These are phyloP conservation scores for Ginglymostoma cirratum DNA, from an alignment of 2,113 vertebrate species.

Conservation along the genomic window DNA sequence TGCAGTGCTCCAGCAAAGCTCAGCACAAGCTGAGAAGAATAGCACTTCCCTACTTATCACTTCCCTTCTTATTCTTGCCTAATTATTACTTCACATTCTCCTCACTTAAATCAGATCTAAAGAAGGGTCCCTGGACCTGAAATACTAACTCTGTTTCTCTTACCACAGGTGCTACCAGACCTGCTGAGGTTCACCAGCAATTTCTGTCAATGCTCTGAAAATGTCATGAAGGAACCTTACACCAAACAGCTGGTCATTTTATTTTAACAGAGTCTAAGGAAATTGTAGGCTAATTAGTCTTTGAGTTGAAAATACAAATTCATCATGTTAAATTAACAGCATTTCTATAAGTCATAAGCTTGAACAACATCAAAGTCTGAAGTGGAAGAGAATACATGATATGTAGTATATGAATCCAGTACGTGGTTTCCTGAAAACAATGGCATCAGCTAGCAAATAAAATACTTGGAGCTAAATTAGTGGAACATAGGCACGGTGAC, in stretches of 20 bases:
- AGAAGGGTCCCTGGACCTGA: too few species aligned
- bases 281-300: not conserved
- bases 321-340: not conserved
- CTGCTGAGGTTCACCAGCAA: too few species aligned
- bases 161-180: too few species aligned
- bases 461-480: not conserved
- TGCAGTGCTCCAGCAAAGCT: too few species aligned
- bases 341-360: not conserved
- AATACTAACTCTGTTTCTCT: too few species aligned
- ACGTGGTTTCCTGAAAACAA: not conserved
- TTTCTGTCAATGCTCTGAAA: not conserved
- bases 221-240: not conserved
- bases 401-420: not conserved
- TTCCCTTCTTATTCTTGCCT: too few species aligned
- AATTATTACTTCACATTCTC: too few species aligned
- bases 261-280: not conserved
- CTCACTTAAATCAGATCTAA: too few species aligned
- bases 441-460: not conserved
- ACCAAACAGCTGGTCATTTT: not conserved
- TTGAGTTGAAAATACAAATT: not conserved
- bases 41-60: too few species aligned
- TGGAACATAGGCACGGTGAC: not conserved
- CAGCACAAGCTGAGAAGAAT: too few species aligned
- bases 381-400: not conserved
- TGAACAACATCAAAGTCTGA: not conserved